These are phyloP conservation scores for Anarhynchus alexandrinus DNA, from an alignment of 2,113 vertebrate species.

Conservation along the genomic window DNA sequence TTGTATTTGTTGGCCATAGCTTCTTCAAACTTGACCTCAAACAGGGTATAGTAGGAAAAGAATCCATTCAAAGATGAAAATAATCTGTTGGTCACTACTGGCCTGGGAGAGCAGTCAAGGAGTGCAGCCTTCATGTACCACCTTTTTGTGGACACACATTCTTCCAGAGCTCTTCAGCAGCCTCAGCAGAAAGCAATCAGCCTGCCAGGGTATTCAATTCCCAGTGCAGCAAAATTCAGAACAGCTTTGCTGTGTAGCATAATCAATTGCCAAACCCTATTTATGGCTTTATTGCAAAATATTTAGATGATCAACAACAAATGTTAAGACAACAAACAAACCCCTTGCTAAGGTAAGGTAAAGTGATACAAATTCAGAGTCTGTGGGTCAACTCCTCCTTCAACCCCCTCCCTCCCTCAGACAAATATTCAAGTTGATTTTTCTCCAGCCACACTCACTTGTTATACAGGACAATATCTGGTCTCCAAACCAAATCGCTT, in stretches of 20 bases:
- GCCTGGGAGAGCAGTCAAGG: not conserved
- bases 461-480: constrained; percentile 96
- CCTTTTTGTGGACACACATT: not conserved
- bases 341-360: not conserved
- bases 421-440: not conserved
- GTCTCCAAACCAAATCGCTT: constrained; percentile 93
- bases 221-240: not conserved
- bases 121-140: not conserved
- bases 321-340: not conserved
- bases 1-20: not conserved
- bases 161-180: not conserved
- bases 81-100: not conserved
- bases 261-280: not conserved
- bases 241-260: not conserved
- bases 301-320: not conserved
- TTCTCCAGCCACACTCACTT: constrained; percentile 78
- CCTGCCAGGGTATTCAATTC: not conserved
- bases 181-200: not conserved
- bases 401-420: not conserved
- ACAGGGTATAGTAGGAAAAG: not conserved
- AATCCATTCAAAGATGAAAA: not conserved
- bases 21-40: not conserved
- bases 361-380: not conserved
- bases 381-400: not conserved
- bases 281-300: not conserved